Evolutionary conservation across 2,113 vertebrate genomes (phyloP).

Genomic region (Leucopternis melanops): DNA sequence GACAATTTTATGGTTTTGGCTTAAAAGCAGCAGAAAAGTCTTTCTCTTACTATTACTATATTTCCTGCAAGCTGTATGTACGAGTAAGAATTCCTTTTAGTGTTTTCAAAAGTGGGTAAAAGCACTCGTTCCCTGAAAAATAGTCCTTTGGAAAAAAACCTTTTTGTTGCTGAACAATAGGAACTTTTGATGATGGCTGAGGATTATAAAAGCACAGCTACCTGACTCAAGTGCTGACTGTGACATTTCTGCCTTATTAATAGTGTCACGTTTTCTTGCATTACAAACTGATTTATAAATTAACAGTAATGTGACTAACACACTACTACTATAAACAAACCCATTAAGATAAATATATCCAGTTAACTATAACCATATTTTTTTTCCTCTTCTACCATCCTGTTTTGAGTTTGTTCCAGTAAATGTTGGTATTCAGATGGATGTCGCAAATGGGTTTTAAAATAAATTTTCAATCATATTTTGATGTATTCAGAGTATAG

Average conservation of each 20-base stretch:
- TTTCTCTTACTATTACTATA: not conserved
- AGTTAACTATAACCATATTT: not conserved
- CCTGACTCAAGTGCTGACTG: conserved; percentile 3
- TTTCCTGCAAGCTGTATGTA: not conserved
- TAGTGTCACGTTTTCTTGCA: not conserved
- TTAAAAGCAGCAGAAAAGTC: not conserved
- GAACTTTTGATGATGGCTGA: not conserved
- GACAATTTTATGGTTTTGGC: not conserved
- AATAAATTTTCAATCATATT: not conserved
- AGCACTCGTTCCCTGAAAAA: not conserved
- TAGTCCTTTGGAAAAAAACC: not conserved
- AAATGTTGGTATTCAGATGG: not conserved
- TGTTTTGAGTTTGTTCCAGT: not conserved
- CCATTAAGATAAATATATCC: not conserved
- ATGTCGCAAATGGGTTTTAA: not conserved
- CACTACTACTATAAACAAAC: not conserved
- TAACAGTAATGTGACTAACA: not conserved
- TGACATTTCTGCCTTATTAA: not conserved
- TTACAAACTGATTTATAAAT: not conserved
- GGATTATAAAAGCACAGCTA: not conserved
- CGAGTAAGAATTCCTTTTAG: not conserved
- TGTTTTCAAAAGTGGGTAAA: not conserved
- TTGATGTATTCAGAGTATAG: not conserved
- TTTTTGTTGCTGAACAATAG: not conserved
- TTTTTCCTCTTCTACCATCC: not conserved